Percentiles rank a stretch among this genome's conserved stretches.
phyloP scores from a whole-genome alignment of 2,888 invertebrate genomes.

The Penaeus monodon region DNA sequence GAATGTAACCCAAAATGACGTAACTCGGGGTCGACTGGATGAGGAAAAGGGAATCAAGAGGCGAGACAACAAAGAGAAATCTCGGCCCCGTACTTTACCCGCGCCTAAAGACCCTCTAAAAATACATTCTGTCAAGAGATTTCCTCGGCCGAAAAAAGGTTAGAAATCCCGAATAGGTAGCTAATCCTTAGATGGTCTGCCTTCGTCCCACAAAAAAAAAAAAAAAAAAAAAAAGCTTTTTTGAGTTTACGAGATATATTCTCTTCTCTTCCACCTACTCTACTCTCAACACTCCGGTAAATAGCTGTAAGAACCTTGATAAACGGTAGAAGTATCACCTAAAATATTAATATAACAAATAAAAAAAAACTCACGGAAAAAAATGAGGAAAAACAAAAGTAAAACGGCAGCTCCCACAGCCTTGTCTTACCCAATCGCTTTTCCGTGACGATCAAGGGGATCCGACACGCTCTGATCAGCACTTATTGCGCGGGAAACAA shows the following conservation, averaged over 20 bases:
- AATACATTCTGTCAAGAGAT: no score
- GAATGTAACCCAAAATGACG: no score
- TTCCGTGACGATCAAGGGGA: constrained; percentile 35
- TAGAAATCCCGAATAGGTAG: not conserved
- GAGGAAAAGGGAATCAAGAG: not conserved
- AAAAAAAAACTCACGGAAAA: not conserved
- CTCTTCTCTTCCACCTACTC: no score
- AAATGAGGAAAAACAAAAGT: constrained; percentile 15
- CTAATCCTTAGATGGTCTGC: not conserved
- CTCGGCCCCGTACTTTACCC: not conserved
- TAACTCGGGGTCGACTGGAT: not conserved
- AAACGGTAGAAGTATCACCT: not conserved
- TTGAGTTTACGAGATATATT: not conserved
- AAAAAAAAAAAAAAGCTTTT: not conserved
- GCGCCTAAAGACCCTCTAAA: not conserved
- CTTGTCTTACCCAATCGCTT: constrained; percentile 32
- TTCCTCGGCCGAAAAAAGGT: not conserved
- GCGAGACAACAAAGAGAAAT: not conserved
- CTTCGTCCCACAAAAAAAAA: not conserved
- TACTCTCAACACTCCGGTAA: no score
- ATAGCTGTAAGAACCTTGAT: not conserved
- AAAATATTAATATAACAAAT: not conserved
- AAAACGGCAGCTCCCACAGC: constrained; percentile 16
- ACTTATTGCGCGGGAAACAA: constrained; percentile 42
- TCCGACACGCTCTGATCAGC: constrained; percentile 43